phyloP scores from a whole-genome alignment of 2,113 vertebrate species.

The Crypturellus undulatus region DNA sequence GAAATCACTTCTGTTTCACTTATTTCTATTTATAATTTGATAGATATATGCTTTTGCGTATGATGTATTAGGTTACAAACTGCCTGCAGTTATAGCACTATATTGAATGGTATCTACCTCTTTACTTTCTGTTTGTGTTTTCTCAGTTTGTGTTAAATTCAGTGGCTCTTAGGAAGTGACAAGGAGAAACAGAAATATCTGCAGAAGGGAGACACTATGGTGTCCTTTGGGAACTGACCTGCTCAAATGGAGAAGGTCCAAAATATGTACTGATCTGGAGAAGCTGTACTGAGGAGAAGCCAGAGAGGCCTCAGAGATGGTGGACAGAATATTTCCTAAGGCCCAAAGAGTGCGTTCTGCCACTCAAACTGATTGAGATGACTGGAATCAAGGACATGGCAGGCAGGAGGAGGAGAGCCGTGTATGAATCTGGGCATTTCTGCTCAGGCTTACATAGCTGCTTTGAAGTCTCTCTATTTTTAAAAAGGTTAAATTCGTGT shows the following conservation, averaged over 20 bases:
- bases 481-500: background rate
- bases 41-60: background rate
- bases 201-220: background rate
- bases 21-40: background rate
- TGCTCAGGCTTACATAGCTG: background rate
- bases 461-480: background rate
- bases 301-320: background rate
- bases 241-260: background rate
- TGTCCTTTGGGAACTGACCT: background rate
- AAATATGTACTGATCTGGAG: background rate
- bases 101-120: background rate
- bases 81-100: background rate
- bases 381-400: background rate
- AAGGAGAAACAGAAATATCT: background rate
- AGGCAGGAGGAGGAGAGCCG: background rate
- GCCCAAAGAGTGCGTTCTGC: background rate
- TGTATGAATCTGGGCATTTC: background rate
- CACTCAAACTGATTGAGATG: background rate
- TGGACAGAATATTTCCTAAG: background rate
- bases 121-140: background rate
- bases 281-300: background rate
- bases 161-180: background rate
- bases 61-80: background rate
- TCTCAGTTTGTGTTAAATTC: background rate
- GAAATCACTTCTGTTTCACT: background rate